These are phyloP conservation scores for Bradypus variegatus DNA, from an alignment of 2,797 vertebrate genomes.

Conservation along the genomic window DNA sequence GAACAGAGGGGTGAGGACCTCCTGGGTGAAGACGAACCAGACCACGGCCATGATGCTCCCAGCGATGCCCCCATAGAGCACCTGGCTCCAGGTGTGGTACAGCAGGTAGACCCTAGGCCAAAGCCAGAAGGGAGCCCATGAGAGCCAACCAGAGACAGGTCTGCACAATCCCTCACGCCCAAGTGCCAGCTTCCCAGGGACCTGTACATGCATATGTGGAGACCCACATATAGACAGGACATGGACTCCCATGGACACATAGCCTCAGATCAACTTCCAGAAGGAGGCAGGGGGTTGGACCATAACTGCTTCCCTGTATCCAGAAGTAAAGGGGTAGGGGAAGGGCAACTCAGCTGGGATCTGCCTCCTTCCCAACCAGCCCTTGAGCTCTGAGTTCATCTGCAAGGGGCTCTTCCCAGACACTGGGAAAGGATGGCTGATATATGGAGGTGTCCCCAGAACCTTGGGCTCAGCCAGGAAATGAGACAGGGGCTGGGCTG, in stretches of 20 bases:
- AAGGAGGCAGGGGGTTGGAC: not conserved
- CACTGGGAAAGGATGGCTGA: not conserved
- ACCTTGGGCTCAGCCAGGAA: not conserved
- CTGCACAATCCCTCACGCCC: not conserved
- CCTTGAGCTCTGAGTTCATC: not conserved
- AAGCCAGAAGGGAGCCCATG: conserved; percentile 13
- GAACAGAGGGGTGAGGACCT: conserved; percentile 95
- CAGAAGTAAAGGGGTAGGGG: not conserved
- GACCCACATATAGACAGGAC: not conserved
- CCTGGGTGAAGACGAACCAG: conserved; percentile 98
- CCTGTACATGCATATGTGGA: not conserved
- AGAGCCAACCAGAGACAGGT: conserved; percentile 34
- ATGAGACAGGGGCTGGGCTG: not conserved
- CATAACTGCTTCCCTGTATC: not conserved
- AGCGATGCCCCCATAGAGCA: conserved; percentile 88
- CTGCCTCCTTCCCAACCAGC: not conserved
- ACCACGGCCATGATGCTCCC: conserved; percentile 86
- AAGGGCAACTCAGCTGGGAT: not conserved
- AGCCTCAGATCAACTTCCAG: not conserved
- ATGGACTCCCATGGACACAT: not conserved
- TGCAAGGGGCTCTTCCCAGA: not conserved
- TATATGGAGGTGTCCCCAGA: not conserved
- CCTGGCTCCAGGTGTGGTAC: conserved; percentile 98
- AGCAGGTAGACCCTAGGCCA: conserved; percentile 90
- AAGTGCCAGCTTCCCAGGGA: not conserved